A percentile compares a stretch with the other conserved stretches of the same genome.
phyloP scores from a whole-genome alignment of 2,888 invertebrate genomes.

The Amblyjoppa fuscipennis region DNA sequence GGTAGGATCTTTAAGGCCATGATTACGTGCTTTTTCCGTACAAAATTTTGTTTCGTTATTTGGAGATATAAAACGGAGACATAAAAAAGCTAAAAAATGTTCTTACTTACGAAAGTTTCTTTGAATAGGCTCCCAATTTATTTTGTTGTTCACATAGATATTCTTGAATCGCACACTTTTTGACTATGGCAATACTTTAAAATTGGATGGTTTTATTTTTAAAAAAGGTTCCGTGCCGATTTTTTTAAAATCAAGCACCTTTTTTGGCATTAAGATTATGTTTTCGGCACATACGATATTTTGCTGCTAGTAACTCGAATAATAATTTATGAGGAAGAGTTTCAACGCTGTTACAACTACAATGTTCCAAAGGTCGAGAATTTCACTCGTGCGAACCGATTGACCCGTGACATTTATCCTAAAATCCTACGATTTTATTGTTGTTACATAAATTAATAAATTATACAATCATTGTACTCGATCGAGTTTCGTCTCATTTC shows the following conservation, averaged over 20 bases:
- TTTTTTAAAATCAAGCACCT: no score
- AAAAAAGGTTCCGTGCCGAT: background rate
- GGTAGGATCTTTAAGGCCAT: background rate
- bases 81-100: no score
- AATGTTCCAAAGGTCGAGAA: constrained; percentile 26
- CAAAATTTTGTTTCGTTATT: no score
- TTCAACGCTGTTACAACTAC: background rate
- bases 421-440: constrained; percentile 49
- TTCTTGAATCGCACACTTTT: background rate
- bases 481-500: constrained; percentile 8
- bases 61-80: no score
- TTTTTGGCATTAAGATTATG: background rate
- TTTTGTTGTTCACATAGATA: no score
- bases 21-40: background rate
- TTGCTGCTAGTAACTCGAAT: background rate
- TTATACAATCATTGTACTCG: constrained; percentile 54
- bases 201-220: background rate
- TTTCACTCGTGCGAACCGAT: background rate
- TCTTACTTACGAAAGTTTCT: no score
- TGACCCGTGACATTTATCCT: background rate
- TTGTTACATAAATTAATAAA: constrained; percentile 58
- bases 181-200: background rate
- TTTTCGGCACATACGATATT: background rate
- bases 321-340: background rate
- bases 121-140: no score